Evolutionary conservation across 2,797 vertebrate species (phyloP).

Genomic region (Danio tinwini): DNA sequence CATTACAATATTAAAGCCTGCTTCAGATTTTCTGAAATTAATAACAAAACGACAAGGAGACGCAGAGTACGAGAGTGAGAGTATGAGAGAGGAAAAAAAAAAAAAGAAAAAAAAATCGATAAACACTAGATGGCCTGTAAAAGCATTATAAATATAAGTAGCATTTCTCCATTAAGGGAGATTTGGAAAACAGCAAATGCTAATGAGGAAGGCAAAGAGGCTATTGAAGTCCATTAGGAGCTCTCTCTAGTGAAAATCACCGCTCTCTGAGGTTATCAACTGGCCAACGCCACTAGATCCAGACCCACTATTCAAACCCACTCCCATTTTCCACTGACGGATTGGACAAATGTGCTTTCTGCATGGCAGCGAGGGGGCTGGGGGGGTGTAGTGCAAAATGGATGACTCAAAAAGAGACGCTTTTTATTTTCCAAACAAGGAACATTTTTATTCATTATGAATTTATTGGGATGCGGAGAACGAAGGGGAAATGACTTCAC

Average conservation of each 20-base stretch:
- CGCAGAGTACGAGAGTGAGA: slow-evolving; percentile 67
- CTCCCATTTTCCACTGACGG: slow-evolving; percentile 71
- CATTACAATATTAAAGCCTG: slow-evolving; percentile 64
- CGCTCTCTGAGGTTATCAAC: slow-evolving; percentile 77
- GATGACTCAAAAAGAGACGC: slow-evolving; percentile 65
- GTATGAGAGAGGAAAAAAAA: slow-evolving; percentile 73
- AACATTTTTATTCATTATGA: slow-evolving; percentile 66
- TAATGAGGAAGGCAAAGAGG: slow-evolving; percentile 80
- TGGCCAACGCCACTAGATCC: slow-evolving; percentile 69
- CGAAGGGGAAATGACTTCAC: slow-evolving; percentile 62
- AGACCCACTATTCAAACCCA: slow-evolving; percentile 78
- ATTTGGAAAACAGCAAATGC: slow-evolving; percentile 81
- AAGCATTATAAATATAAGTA: slow-evolving; percentile 86
- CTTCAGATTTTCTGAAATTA: slow-evolving; percentile 72
- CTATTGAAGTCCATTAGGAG: slow-evolving; percentile 84
- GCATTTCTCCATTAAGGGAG: slow-evolving; percentile 82
- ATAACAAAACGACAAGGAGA: slow-evolving; percentile 62
- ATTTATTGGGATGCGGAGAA: slow-evolving; percentile 70
- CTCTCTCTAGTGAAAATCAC: slow-evolving; percentile 72
- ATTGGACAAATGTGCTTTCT: slow-evolving; percentile 74
- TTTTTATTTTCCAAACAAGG: slow-evolving; percentile 60
- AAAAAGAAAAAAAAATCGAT: slow-evolving; percentile 81
- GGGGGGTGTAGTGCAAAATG: slow-evolving; percentile 65
- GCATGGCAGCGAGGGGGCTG: slow-evolving; percentile 62
- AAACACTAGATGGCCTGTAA: slow-evolving; percentile 81